Evolutionary conservation across 2,797 vertebrate genomes (phyloP), one percentile per base, ranked within the genome.

Genomic region (Clarias pachynema): DNA sequence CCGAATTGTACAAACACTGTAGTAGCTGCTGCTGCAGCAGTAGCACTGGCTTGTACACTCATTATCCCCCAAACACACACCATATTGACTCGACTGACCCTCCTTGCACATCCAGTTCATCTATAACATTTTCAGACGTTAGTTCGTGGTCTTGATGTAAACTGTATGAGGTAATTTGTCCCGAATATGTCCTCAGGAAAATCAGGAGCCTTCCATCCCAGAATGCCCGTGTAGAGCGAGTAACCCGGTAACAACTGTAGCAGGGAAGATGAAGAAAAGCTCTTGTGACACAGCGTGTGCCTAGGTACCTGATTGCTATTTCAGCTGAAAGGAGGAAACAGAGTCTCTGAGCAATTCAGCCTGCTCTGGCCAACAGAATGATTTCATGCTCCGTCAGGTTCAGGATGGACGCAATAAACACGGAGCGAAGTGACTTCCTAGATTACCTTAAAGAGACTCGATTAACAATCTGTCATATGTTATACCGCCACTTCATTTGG

Each of bases 321-420:
- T 83, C 68, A 86, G 57, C 56, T 80, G 78, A 80, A 80, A 77
- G 34, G 34, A 29, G 79, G 31, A 44, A 84, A 24, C 10, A 18
- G 29, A 60, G 70, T 60, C 70, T 86, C 62, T 66, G 70, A 85
- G 70, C 79, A 81, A 79, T 88, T 89, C 77, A 81, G 72, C 57
- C 85, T 84, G 37, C 88, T 89, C 80, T 84, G 78, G 80, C 83
- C 88, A 88, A 93, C 90, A 93, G 81, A 85, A 87, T 86, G 81
- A 84, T 87, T 89, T 94, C 93, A 94, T 93, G 94, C 91, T 93
- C 93, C 92, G 93, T 93, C 94, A 90, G 90, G 85, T 93, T 88
- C 85, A 80, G 86, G 91, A 93, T 91, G 87, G 92, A 93, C 88
- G 91, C 88, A 90, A 92, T 92, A 86, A 91, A 93, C 90, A 91